A percentile compares a stretch with the other conserved stretches of the same genome.
Conservation (phyloP, 2,113 vertebrate species). For the Hoplias malabaricus region DNA sequence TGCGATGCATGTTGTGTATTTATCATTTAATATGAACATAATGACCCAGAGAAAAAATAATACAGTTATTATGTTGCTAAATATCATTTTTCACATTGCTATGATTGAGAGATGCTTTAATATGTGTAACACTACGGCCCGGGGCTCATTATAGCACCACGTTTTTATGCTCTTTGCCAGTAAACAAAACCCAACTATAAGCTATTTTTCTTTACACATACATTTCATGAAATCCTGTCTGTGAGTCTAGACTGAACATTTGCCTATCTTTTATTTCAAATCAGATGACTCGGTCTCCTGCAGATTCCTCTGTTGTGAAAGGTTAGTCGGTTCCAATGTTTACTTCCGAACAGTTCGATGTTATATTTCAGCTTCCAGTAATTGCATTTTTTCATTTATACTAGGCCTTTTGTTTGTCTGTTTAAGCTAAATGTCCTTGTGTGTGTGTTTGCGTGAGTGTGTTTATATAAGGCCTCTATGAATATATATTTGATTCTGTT, state of each 20-base stretch:
- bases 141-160: no score
- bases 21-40: no score
- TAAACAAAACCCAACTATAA: no score
- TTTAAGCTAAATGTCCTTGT: neutral
- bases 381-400: neutral
- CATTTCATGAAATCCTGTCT: neutral
- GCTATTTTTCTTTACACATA: no score
- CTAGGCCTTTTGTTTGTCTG: neutral
- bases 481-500: neutral
- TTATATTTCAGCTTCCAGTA: neutral
- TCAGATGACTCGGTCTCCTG: neutral
- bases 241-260: neutral
- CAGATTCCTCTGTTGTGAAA: neutral
- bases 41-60: no score
- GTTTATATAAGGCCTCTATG: neutral
- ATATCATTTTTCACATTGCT: no score
- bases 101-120: no score
- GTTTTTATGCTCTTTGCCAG: no score
- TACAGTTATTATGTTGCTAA: no score
- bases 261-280: neutral
- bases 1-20: no score
- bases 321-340: constrained; percentile 10
- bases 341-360: neutral
- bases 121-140: no score
- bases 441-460: neutral